Evolutionary conservation across 2,888 invertebrate genomes (phyloP), one percentile per base, ranked within the genome.

Genomic region (Lepas anatifera): DNA sequence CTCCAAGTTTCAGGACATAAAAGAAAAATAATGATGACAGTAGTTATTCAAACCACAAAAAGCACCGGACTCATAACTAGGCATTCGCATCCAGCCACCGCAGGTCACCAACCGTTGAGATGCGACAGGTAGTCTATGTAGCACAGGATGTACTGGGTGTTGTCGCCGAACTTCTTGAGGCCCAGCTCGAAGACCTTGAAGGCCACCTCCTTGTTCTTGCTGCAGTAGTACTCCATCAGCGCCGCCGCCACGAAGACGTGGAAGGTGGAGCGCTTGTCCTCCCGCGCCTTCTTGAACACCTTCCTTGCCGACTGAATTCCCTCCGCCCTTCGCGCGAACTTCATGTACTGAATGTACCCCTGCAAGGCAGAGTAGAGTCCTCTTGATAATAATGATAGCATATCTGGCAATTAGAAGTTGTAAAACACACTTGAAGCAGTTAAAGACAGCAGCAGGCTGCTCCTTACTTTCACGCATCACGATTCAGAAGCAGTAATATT

Each of bases 291-390:
- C 79, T 97, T 97, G 80, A 99, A 99, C 22, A 99, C 91, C 0
- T 87, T 87, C 76, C 99, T 83, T 0, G 98, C 97, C 0, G 96
- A 90, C 80, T 97, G 97, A 74, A 99, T 98, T 35, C 99, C 99
- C 80, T 99, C 98, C 0, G 97, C 95, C 68, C 99, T 83, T 22
- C 99, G 84, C 0, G 95, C 92, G 79, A 99, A 99, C 82, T 97
- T 96, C 98, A 99, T 99, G 78, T 97, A 96, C 78, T 99, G 99
- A 25, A 99, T 93, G 78, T 94, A 99, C 0, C 94, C 93, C 86
- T 92, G 76, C 11, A n/a, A n/a, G n/a, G n/a, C n/a, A n/a, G n/a
- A n/a, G n/a, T n/a, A n/a, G n/a, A n/a, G n/a, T n/a, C n/a, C n/a
- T n/a, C n/a, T n/a, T n/a, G n/a, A n/a, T n/a, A n/a, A n/a, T n/a